phyloP scores from a whole-genome alignment of 2,113 vertebrate species.

The Vulpes lagopus region DNA sequence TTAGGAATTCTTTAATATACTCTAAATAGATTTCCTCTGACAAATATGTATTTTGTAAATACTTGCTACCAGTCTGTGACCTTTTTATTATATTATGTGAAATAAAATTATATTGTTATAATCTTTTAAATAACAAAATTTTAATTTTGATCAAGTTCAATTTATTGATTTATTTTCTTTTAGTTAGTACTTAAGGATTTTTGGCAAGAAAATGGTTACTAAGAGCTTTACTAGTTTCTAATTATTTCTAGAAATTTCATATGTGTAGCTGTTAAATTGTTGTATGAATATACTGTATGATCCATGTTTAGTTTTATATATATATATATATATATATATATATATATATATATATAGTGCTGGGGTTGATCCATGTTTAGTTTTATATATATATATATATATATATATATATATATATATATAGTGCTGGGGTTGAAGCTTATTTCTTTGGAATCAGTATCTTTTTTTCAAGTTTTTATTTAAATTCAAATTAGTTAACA shows the following conservation, averaged over 20 bases:
- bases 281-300: neutral
- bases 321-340: neutral
- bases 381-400: neutral
- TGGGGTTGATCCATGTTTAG: neutral
- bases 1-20: neutral
- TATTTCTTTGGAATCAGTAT: neutral
- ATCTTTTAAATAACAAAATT: neutral
- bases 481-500: neutral
- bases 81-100: neutral
- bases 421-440: neutral
- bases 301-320: neutral
- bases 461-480: neutral
- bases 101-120: neutral
- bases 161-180: neutral
- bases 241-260: neutral
- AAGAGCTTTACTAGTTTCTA: neutral
- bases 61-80: neutral
- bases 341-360: neutral
- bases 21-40: neutral
- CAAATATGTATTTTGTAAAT: neutral
- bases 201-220: neutral
- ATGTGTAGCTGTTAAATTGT: neutral
- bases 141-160: neutral
- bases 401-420: neutral
- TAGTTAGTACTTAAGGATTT: neutral